A percentile compares a stretch with the other conserved stretches of the same genome.
phyloP scores from a whole-genome alignment of 2,797 vertebrate species.

The Argyrosomus regius region DNA sequence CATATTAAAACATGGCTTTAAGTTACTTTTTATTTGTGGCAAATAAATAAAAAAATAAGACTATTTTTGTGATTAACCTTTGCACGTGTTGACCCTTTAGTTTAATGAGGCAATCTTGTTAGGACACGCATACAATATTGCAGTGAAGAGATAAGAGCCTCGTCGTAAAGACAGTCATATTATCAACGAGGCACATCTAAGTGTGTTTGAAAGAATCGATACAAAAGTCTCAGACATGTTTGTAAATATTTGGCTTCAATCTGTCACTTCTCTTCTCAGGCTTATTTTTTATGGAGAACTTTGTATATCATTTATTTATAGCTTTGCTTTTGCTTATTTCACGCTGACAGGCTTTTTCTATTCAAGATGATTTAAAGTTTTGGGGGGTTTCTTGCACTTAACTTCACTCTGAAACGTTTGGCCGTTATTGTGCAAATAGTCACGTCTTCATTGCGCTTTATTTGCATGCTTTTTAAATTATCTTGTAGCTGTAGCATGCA shows the following conservation, averaged over 20 bases:
- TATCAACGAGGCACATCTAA: not conserved
- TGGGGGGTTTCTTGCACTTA: not conserved
- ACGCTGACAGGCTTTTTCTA: not conserved
- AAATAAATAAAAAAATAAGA: slow-evolving; percentile 10
- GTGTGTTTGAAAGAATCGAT: slow-evolving; percentile 45
- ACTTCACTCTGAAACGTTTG: not conserved
- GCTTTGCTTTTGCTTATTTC: slow-evolving; percentile 19
- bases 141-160: slow-evolving; percentile 57
- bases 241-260: slow-evolving; percentile 57
- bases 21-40: slow-evolving; percentile 25
- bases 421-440: not conserved
- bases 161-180: slow-evolving; percentile 49
- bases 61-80: slow-evolving; percentile 56
- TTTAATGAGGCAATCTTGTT: slow-evolving; percentile 62
- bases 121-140: slow-evolving; percentile 55
- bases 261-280: not conserved
- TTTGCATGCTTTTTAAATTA: not conserved
- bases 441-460: not conserved
- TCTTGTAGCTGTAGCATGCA: not conserved
- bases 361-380: not conserved
- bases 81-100: slow-evolving; percentile 65
- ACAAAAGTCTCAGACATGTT: slow-evolving; percentile 18
- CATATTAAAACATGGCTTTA: not conserved
- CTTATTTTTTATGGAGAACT: slow-evolving; percentile 12
- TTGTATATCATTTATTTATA: slow-evolving; percentile 22